Base-by-base conservation (phyloP, 1,140 invertebrate species). In the Diorhabda sublineata region DNA sequence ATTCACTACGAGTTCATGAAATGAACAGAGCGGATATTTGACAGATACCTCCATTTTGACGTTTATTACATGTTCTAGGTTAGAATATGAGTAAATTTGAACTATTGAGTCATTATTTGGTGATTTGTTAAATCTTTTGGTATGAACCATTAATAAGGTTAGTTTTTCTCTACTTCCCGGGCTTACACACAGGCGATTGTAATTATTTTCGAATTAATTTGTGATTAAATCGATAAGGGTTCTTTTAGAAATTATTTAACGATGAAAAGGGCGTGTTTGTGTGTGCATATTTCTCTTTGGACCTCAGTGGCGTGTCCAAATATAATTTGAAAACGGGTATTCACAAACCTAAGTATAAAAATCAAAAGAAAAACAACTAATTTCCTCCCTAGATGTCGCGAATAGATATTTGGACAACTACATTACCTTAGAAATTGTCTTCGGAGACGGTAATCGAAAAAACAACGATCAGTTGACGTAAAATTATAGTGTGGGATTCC, bases 81-180 rank as follows among this genome's bases (percentile, higher is more conserved):
- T 52, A 6, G 47, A 52, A 52, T 52, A n/a, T 52, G n/a, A 52
- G 47, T 52, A n/a, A 52, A 52, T 52, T 52, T 52, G 47, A 52
- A 26, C 26, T 26, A 71, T 68, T 71, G 70, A 71, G 70, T 71
- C 68, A 71, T 71, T 71, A 71, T 71, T 68, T 71, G 45, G 45
- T 45, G 11, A 62, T 62, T 62, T 44, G 42, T 62, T 44, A 52
- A 52, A 43, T 43, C n/a, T 62, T 11, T 62, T 45, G 42, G n/a
- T 11, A 57, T 45, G 45, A 26, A 47, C 63, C 45, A 64, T 64
- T 64, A 64, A 64, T 64, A 45, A 64, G 56, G 63, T 52, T 52
- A 52, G 47, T 52, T 52, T 52, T 52, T 52, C 26, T 26, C 47
- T 52, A 52, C 47, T 52, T 52, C 3, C 47, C 47, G 47, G 47